Conservation (phyloP, 1,140 invertebrate species). For the Lordiphosa collinella region DNA sequence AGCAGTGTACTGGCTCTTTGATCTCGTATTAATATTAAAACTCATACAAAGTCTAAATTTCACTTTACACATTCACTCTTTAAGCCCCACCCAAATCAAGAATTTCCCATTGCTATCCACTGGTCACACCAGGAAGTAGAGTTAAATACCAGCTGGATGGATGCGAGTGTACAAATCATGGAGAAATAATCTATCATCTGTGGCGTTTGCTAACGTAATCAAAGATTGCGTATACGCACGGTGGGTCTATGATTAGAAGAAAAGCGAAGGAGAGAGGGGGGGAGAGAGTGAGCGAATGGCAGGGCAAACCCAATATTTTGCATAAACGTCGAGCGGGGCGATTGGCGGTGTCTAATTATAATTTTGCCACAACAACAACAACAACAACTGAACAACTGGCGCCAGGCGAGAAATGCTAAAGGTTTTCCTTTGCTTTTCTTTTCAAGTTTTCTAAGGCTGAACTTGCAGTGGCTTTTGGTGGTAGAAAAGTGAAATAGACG, state of each 20-base stretch:
- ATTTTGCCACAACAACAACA: conserved; percentile 37
- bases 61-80: too few species aligned
- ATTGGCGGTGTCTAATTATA: conserved; percentile 56
- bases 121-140: conserved; percentile 51
- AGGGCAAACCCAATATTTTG: conserved; percentile 52
- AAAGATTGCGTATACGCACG: conserved; percentile 71
- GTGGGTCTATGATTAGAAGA: conserved; percentile 55
- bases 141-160: conserved; percentile 14
- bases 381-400: too few species aligned
- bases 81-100: conserved; percentile 57
- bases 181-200: conserved; percentile 13
- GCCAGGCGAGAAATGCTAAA: conserved; percentile 13
- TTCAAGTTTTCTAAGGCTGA: conserved; percentile 40
- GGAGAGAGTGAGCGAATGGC: background rate
- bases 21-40: too few species aligned
- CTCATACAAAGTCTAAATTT: too few species aligned
- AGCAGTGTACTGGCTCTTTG: too few species aligned
- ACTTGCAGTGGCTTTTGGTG: conserved; percentile 45
- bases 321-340: conserved; percentile 57
- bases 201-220: conserved; percentile 40
- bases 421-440: conserved; percentile 41
- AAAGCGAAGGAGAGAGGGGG: background rate
- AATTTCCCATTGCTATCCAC: conserved; percentile 30
- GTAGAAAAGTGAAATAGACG: conserved; percentile 72
- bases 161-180: conserved; percentile 11